phyloP scores from a whole-genome alignment of 1,140 invertebrate species.

The Arctopsyche grandis region DNA sequence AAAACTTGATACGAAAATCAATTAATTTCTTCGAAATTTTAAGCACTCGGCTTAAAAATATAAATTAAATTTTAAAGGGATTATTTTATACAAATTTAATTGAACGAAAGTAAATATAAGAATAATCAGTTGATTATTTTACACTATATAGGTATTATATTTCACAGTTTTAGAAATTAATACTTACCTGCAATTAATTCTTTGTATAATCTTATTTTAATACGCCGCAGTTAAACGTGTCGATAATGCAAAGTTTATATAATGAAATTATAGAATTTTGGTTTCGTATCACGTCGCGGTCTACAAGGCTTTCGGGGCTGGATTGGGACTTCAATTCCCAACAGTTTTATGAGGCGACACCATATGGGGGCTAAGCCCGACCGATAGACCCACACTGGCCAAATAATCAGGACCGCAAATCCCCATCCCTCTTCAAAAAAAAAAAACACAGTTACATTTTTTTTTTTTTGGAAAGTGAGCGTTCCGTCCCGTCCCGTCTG shows the following conservation, averaged over 20 bases:
- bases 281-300: slow-evolving; percentile 35
- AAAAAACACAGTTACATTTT: neutral
- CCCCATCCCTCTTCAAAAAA: slow-evolving; percentile 9
- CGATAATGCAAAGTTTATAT: slow-evolving; percentile 35
- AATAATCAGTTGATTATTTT: too few species aligned
- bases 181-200: neutral
- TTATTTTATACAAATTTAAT: too few species aligned
- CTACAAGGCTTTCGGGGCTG: neutral
- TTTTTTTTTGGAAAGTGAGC: neutral
- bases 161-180: too few species aligned
- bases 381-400: neutral
- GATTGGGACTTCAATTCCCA: neutral
- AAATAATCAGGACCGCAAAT: slow-evolving; percentile 35
- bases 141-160: neutral
- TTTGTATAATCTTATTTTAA: neutral
- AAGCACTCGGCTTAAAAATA: too few species aligned
- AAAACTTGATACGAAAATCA: too few species aligned
- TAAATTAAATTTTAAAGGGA: too few species aligned
- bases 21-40: too few species aligned
- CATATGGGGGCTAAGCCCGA: slow-evolving; percentile 16
- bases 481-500: neutral
- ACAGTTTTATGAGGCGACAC: neutral
- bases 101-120: too few species aligned
- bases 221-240: slow-evolving; percentile 11
- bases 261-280: slow-evolving; percentile 35